These are phyloP conservation scores for Thamnophis elegans DNA, from an alignment of 2,797 vertebrate species.

Conservation along the genomic window DNA sequence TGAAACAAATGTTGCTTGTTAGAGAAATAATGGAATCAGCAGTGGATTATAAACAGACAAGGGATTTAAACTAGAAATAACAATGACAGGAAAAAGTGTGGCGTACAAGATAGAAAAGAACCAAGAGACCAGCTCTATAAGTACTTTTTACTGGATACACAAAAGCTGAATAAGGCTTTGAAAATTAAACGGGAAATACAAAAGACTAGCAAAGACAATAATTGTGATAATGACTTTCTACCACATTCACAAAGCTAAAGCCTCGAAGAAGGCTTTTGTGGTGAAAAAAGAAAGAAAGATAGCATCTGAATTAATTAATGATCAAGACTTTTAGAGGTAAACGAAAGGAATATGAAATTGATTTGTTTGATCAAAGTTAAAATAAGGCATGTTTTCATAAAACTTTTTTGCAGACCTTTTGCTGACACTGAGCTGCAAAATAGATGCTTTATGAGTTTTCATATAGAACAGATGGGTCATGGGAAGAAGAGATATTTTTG, in stretches of 20 bases:
- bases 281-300: neutral
- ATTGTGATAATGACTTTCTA: neutral
- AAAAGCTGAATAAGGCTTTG: neutral
- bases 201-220: neutral
- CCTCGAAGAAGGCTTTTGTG: neutral
- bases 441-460: neutral
- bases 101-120: neutral
- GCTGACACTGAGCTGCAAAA: neutral
- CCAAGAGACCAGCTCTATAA: neutral
- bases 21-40: neutral
- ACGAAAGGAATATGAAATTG: neutral
- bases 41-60: neutral
- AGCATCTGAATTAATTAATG: neutral
- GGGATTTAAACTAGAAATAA: neutral
- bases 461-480: neutral
- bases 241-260: neutral
- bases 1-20: neutral
- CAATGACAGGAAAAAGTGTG: neutral
- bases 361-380: neutral
- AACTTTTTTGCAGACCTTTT: neutral
- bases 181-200: neutral
- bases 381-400: neutral
- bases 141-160: neutral
- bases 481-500: neutral
- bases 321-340: neutral